Evolutionary conservation across 2,888 invertebrate species (phyloP).

Genomic region (Amblyjoppa proteus): DNA sequence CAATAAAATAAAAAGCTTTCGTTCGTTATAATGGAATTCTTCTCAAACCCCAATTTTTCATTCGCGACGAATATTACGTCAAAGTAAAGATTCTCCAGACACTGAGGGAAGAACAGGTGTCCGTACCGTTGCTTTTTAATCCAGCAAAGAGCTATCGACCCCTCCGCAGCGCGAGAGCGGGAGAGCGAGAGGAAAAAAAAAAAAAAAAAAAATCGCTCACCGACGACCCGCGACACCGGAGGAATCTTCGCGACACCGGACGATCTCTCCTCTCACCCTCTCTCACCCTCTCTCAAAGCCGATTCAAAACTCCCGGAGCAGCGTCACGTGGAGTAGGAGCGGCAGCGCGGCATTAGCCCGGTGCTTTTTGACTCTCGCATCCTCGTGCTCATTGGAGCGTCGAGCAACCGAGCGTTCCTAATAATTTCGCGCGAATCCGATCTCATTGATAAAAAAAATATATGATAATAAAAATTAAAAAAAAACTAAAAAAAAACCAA

Average conservation of each 20-base stretch:
- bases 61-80: not conserved
- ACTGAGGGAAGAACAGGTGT: conserved; percentile 13
- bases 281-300: conserved; percentile 8
- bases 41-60: not conserved
- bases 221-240: conserved; percentile 8
- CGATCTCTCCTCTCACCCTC: not conserved
- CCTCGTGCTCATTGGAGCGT: conserved; percentile 16
- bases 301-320: conserved; percentile 42
- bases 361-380: conserved; percentile 26
- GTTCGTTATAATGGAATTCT: not conserved
- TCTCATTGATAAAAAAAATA: not conserved
- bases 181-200: not conserved
- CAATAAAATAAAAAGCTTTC: conserved; percentile 1
- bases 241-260: conserved; percentile 16
- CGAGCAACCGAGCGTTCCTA: conserved; percentile 3
- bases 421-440: not conserved
- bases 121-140: conserved; percentile 25
- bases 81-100: conserved; percentile 1
- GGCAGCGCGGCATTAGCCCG: conserved; percentile 34
- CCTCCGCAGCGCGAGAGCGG: not conserved
- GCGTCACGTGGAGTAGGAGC: conserved; percentile 62
- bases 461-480: not conserved
- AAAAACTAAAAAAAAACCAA: not conserved
- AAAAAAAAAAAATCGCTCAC: conserved; percentile 15
- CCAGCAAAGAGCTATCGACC: conserved; percentile 34